phyloP scores from a whole-genome alignment of 2,888 invertebrate species.

The Sinopyrophorus schimmeli region DNA sequence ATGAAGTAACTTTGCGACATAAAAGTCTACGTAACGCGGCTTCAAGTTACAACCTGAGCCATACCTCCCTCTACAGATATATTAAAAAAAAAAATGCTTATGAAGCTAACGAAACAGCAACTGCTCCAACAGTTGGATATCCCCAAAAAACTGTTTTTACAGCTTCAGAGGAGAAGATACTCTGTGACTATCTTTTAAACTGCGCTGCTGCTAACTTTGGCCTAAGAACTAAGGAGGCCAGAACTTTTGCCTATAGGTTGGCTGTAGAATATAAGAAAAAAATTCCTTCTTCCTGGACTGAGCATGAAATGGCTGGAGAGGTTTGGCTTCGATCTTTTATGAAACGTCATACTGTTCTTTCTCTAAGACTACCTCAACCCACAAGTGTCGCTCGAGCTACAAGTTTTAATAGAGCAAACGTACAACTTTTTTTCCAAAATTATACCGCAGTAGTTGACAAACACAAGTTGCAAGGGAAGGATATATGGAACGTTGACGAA shows the following conservation, averaged over 20 bases:
- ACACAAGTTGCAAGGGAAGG: no score
- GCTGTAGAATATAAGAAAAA: not conserved
- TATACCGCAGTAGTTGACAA: no score
- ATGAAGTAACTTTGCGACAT: constrained; percentile 5
- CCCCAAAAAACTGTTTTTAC: constrained; percentile 2
- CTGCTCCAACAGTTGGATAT: constrained; percentile 4
- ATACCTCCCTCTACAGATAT: no score
- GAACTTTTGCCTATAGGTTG: constrained; percentile 1
- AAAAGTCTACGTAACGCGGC: no score
- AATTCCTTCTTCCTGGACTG: not conserved
- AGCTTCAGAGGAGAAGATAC: constrained; percentile 4
- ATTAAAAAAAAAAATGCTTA: constrained; percentile 2
- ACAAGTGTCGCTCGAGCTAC: no score
- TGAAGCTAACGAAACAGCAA: constrained; percentile 4
- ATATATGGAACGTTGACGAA: no score
- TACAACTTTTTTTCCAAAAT: no score
- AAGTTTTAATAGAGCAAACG: no score
- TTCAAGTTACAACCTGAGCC: no score
- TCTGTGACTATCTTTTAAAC: constrained; percentile 8
- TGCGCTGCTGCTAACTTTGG: constrained; percentile 17
- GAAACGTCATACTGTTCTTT: not conserved
- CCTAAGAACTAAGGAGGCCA: constrained; percentile 25
- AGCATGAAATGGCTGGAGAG: constrained; percentile 6
- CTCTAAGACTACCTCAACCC: no score
- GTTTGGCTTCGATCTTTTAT: constrained; percentile 3